These are phyloP conservation scores for Oasisia sp. DNA, from an alignment of 2,888 invertebrate species.

Conservation along the genomic window DNA sequence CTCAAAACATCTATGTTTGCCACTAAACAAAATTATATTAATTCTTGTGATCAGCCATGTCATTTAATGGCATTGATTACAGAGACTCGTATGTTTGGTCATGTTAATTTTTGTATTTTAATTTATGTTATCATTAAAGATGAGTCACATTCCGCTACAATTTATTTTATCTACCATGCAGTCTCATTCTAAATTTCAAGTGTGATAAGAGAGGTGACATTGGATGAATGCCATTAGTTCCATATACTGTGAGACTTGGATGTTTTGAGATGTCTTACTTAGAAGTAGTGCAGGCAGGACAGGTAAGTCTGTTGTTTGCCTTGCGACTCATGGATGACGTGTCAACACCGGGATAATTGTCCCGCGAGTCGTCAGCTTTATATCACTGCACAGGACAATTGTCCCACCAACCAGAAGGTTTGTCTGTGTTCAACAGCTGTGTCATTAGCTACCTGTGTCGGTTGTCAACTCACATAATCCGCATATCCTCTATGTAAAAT, in stretches of 20 bases:
- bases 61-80: neutral
- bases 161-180: neutral
- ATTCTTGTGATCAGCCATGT: neutral
- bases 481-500: neutral
- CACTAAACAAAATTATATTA: neutral
- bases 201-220: neutral
- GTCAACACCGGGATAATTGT: conserved; percentile 6
- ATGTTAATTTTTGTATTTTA: neutral
- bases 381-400: neutral
- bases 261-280: neutral
- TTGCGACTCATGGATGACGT: neutral
- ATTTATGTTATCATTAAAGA: neutral
- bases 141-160: neutral
- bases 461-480: neutral
- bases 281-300: neutral
- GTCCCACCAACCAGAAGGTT: conserved; percentile 17
- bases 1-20: neutral
- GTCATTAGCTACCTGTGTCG: no score
- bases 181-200: neutral
- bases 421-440: neutral
- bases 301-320: neutral
- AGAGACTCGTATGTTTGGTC: no score
- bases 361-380: neutral
- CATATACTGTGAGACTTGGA: no score
- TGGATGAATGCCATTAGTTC: no score